Base-by-base conservation (phyloP, 1,140 invertebrate genomes). In the Trichomalopsis sarcophagae region DNA sequence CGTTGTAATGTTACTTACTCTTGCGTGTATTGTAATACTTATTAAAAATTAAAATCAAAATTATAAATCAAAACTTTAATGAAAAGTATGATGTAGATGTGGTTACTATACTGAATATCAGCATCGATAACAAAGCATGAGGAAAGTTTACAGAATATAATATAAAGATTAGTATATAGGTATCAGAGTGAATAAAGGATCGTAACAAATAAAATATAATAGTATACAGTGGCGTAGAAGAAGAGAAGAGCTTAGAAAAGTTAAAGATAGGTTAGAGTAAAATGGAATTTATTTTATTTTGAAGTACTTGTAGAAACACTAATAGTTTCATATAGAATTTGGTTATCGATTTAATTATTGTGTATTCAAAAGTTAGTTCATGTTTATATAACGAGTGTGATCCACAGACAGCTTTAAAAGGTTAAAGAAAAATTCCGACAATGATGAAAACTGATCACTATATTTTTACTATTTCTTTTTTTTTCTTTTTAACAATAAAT, bases 381-480 rank as follows among this genome's bases (percentile, higher is more conserved):
- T 50, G 47, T 50, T 14, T 50, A 9, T 17, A 50, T 62, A 62
- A 62, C 55, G 55, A 62, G 55, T 62, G 17, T 62, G 17, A 62
- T 62, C 21, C 21, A 62, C 55, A 62, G n/a, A 62, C 69, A 71
- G 30, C 69, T 17, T 30, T 71, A 71, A 71, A 33, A 77, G 76
- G 76, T 62, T 27, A 81, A 81, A 81, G 40, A 81, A 73, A 73
- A 73, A 30, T 73, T 30, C 27, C 69, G 14, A 73, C 66, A 71
- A 73, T 81, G 68, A 81, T 81, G 69, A 81, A 81, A 81, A 81
- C 80, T 81, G 80, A 81, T 73, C 69, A 30, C 80, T 81, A 81
- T 81, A 81, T 81, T 81, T 81, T 80, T 81, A 47, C 27, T 71
- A n/a, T 30, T 73, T 50, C 50, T 78, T 27, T 36, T 27, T 69